These are phyloP conservation scores for Synanceia verrucosa DNA, from an alignment of 2,797 vertebrate species.

Conservation along the genomic window DNA sequence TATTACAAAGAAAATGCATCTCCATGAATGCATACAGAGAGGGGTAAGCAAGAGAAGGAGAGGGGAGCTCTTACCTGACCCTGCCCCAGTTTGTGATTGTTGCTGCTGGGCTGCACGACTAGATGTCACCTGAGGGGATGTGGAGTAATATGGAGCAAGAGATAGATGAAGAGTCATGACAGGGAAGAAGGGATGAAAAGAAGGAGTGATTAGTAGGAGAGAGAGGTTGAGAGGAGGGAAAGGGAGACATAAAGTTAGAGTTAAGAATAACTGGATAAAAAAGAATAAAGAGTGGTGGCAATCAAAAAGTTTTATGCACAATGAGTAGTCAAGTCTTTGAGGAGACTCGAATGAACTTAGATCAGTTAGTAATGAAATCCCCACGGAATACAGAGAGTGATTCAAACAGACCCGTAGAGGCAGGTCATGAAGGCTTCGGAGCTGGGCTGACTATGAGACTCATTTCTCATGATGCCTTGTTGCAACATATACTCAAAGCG, in stretches of 20 bases:
- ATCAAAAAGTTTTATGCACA: slow-evolving; percentile 51
- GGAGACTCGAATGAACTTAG: slow-evolving; percentile 23
- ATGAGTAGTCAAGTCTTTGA: slow-evolving; percentile 53
- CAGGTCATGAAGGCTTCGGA: slow-evolving; percentile 15
- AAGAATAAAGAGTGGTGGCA: slow-evolving; percentile 36
- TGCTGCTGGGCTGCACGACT: slow-evolving; percentile 88
- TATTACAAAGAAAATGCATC: slow-evolving; percentile 7
- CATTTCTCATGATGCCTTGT: slow-evolving; percentile 23
- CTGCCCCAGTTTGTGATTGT: slow-evolving; percentile 76
- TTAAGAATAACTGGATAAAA: slow-evolving; percentile 38
- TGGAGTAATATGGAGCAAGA: slow-evolving; percentile 1
- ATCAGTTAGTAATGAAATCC: slow-evolving; percentile 61
- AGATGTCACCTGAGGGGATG: slow-evolving; percentile 85
- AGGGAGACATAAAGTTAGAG: slow-evolving; percentile 10
- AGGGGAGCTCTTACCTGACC: slow-evolving; percentile 68
- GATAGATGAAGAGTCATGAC: slow-evolving; percentile 7
- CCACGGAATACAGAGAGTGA: slow-evolving; percentile 37
- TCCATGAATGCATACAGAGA: slow-evolving; percentile 3
- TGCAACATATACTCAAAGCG: slow-evolving; percentile 25
- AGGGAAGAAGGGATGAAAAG: slow-evolving; percentile 4
- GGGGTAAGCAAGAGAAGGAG: background rate
- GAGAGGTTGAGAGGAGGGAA: background rate
- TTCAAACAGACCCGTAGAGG: slow-evolving; percentile 51
- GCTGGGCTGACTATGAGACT: slow-evolving; percentile 35
- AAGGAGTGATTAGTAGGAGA: background rate